A percentile compares a stretch with the other conserved stretches of the same genome.
Conservation (phyloP, 2,113 vertebrate genomes). For the Pseudorectes ferrugineus region DNA sequence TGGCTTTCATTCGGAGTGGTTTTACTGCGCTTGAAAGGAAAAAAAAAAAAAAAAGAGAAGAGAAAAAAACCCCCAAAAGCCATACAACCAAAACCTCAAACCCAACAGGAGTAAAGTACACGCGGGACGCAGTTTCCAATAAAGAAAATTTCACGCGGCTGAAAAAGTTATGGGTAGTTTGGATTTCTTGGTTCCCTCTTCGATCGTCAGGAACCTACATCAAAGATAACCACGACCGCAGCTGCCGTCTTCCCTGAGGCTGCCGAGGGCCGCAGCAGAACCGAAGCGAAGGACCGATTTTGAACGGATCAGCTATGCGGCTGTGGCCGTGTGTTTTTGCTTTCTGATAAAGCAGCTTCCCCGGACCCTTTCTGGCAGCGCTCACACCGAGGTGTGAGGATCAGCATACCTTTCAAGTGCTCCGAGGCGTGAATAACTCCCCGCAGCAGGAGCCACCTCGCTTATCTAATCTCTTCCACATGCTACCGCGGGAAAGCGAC, state of each 20-base stretch:
- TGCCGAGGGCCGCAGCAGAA: background rate
- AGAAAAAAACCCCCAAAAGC: background rate
- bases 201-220: background rate
- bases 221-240: background rate
- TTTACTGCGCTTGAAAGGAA: background rate
- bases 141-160: background rate
- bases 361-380: background rate
- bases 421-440: background rate
- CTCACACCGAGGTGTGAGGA: background rate
- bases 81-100: background rate
- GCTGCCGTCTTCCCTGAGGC: background rate
- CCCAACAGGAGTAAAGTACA: background rate
- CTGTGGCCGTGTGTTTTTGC: background rate
- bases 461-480: slow-evolving; percentile 25
- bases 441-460: background rate
- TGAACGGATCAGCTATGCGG: background rate
- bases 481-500: background rate
- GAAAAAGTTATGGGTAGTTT: background rate
- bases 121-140: background rate
- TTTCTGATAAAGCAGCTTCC: background rate
- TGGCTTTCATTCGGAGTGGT: background rate
- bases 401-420: background rate
- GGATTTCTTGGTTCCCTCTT: background rate
- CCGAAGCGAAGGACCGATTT: background rate
- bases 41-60: too few relatives aligned